Conservation (phyloP, 2,888 invertebrate genomes). For the Eristalis tenax region DNA sequence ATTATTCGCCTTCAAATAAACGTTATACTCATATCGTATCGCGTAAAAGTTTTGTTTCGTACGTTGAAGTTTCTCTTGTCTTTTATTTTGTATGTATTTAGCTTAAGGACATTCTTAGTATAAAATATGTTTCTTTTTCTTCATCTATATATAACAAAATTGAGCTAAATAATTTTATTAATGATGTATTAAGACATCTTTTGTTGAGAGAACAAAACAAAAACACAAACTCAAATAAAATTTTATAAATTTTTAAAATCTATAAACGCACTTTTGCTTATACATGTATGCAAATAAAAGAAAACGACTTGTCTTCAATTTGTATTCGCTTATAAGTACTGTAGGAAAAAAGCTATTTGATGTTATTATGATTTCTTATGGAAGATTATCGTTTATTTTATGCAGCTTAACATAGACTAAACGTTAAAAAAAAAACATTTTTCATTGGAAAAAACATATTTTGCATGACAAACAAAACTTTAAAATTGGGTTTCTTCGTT, state of each 20-base stretch:
- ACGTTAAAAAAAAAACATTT: conserved; percentile 31
- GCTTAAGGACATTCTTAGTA: conserved; percentile 31
- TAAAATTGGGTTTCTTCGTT: neutral
- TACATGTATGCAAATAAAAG: neutral
- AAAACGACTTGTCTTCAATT: conserved; percentile 7
- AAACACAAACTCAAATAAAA: neutral
- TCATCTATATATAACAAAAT: conserved; percentile 59
- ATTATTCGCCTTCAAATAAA: neutral
- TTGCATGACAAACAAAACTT: conserved; percentile 66
- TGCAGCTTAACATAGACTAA: conserved; percentile 11
- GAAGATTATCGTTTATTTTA: conserved; percentile 18
- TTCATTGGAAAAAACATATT: conserved; percentile 60
- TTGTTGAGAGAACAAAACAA: conserved; percentile 3
- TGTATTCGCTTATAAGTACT: conserved; percentile 2
- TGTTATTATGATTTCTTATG: conserved; percentile 33
- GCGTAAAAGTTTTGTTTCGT: conserved; percentile 31
- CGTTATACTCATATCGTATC: neutral
- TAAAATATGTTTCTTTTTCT: conserved; percentile 43
- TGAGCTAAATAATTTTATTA: conserved; percentile 58
- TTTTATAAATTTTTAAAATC: conserved; percentile 58
- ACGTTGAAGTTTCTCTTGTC: conserved; percentile 22
- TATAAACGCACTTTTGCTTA: conserved; percentile 43
- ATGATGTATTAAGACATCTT: conserved; percentile 8
- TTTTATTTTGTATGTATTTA: conserved; percentile 20
- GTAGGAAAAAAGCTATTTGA: conserved; percentile 47